phyloP scores from a whole-genome alignment of 2,113 vertebrate species.

The Spermophilus dauricus region DNA sequence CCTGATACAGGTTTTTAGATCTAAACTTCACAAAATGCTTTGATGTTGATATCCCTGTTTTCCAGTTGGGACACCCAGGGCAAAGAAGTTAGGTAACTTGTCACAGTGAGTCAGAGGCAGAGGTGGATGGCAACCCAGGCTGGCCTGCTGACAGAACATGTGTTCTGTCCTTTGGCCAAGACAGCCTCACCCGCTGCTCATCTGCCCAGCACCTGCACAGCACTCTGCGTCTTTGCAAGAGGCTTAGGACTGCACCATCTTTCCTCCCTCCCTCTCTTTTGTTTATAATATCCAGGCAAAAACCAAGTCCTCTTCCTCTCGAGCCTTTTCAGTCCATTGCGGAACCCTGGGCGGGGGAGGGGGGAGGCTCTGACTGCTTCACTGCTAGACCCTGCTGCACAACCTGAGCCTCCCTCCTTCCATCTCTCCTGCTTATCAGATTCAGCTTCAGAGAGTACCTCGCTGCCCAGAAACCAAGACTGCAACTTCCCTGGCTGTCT shows the following conservation, averaged over 20 bases:
- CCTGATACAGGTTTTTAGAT: not conserved
- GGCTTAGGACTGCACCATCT: not conserved
- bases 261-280: too few relatives aligned
- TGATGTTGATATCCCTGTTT: not conserved
- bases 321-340: accelerated
- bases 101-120: not conserved
- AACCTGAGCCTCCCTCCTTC: not conserved
- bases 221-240: not conserved
- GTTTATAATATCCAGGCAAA: accelerated
- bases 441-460: not conserved
- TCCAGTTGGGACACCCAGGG: not conserved
- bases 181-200: not conserved
- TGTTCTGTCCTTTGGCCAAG: accelerated
- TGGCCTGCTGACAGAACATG: accelerated
- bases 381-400: accelerated
- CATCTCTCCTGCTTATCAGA: not conserved
- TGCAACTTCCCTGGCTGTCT: accelerated
- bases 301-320: not conserved
- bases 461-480: not conserved
- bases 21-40: not conserved
- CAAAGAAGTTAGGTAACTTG: not conserved
- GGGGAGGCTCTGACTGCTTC: not conserved
- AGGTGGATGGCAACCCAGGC: accelerated
- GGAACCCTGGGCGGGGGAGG: accelerated
- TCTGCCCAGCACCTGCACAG: not conserved